phyloP scores from a whole-genome alignment of 2,113 vertebrate species.

The Scalopus aquaticus region DNA sequence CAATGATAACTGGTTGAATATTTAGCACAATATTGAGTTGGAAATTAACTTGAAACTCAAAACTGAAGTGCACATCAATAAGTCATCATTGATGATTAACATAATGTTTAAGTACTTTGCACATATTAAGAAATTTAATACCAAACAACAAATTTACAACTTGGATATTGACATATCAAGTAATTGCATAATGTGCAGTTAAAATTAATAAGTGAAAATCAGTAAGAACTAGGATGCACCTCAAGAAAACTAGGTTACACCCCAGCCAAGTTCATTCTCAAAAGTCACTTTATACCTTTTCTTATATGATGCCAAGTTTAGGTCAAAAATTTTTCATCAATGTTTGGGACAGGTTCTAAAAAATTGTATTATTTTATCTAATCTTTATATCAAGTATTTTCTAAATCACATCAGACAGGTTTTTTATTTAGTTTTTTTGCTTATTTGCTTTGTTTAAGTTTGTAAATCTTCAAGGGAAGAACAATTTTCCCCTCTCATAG shows the following conservation, averaged over 20 bases:
- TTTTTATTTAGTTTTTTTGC: background rate
- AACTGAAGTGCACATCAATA: background rate
- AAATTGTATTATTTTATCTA: background rate
- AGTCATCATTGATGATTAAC: background rate
- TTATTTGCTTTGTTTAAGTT: background rate
- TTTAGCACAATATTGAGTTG: background rate
- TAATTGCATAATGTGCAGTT: background rate
- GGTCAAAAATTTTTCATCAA: background rate
- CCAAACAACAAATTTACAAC: background rate
- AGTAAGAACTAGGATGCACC: background rate
- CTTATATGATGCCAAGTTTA: background rate
- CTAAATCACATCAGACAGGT: background rate
- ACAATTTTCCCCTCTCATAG: background rate
- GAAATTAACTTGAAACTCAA: slow-evolving; percentile 15
- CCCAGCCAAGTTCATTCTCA: background rate
- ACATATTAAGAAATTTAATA: background rate
- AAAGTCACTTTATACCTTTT: background rate
- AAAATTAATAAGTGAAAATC: background rate
- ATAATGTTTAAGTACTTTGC: background rate
- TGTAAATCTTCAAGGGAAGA: background rate
- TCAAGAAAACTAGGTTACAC: background rate
- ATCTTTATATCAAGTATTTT: background rate
- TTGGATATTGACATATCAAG: background rate
- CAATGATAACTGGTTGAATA: background rate
- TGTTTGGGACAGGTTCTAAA: background rate